A percentile compares a stretch with the other conserved stretches of the same genome.
These are phyloP conservation scores for Drosophila anomelani DNA, from an alignment of 2,888 invertebrate species.

Conservation along the genomic window DNA sequence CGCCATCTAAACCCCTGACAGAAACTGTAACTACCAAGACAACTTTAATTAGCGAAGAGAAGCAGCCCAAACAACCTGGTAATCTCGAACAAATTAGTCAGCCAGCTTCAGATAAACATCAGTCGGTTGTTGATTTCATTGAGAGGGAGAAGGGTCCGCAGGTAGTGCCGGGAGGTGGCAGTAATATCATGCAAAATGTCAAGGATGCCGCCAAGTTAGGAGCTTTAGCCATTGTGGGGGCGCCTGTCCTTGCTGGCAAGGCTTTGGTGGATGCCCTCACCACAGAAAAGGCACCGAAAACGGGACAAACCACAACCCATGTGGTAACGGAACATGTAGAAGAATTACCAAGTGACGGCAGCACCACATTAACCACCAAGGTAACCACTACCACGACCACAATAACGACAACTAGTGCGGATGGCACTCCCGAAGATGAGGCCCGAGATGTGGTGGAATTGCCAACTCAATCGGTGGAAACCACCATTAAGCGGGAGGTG, in stretches of 20 bases:
- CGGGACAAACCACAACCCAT: constrained; percentile 52
- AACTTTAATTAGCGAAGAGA: constrained; percentile 28
- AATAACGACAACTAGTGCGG: constrained; percentile 42
- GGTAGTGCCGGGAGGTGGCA: constrained; percentile 15
- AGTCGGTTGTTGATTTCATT: constrained; percentile 71
- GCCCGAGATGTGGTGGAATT: constrained; percentile 57
- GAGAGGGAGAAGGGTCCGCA: constrained; percentile 56
- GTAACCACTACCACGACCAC: constrained; percentile 61
- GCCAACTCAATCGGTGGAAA: constrained; percentile 42
- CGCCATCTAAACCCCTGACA: constrained; percentile 6
- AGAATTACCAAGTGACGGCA: constrained; percentile 27
- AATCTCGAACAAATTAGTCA: constrained; percentile 38
- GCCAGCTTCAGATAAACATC: constrained; percentile 43
- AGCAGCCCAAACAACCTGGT: constrained; percentile 41
- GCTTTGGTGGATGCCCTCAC: constrained; percentile 93
- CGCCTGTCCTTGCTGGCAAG: constrained; percentile 95
- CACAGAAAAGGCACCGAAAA: constrained; percentile 81
- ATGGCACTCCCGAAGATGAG: constrained; percentile 61
- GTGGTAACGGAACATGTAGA: constrained; percentile 25
- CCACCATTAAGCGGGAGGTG: constrained; percentile 55
- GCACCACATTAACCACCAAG: constrained; percentile 50
- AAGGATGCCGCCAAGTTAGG: constrained; percentile 93
- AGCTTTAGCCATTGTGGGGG: constrained; percentile 93
- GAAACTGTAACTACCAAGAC: constrained; percentile 43
- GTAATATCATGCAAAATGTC: constrained; percentile 71